phyloP scores from a whole-genome alignment of 2,888 invertebrate species.

The Neelides folsomi region DNA sequence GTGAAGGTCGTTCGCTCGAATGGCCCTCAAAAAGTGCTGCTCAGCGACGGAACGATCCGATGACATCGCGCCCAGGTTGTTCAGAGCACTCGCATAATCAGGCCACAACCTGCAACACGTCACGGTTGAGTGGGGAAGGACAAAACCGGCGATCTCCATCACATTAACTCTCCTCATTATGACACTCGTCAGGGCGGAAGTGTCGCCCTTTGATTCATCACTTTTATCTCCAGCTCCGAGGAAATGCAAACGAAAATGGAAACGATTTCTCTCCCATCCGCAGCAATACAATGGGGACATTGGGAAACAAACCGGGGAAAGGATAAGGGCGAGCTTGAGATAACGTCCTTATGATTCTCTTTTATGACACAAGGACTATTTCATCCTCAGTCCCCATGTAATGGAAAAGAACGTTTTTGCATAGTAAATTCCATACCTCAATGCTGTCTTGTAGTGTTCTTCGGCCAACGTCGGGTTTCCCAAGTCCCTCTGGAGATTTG shows the following conservation, averaged over 20 bases:
- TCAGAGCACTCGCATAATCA: conserved; percentile 70
- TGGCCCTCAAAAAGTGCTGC: conserved; percentile 58
- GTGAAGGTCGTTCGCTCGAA: conserved; percentile 58
- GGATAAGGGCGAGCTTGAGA: no score
- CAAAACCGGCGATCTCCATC: conserved; percentile 5
- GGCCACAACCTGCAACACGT: conserved; percentile 58
- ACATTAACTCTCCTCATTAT: conserved; percentile 3
- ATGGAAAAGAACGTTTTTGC: not conserved
- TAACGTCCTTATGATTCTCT: no score
- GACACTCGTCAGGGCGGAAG: conserved; percentile 2
- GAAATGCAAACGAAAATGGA: no score
- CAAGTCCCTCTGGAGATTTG: conserved; percentile 66
- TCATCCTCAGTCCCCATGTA: no score
- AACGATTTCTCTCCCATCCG: no score
- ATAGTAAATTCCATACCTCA: conserved; percentile 52
- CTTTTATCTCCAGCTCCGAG: conserved; percentile 5
- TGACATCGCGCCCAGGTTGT: conserved; percentile 69
- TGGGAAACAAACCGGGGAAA: no score
- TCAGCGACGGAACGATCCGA: conserved; percentile 51
- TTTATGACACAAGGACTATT: no score
- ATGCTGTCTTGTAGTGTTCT: conserved; percentile 62
- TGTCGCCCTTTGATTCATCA: conserved; percentile 1
- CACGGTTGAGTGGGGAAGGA: conserved; percentile 1
- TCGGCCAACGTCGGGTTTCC: conserved; percentile 58
- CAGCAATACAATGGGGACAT: no score